Conservation (phyloP, 2,888 invertebrate genomes). For the Ichneumon xanthorius region DNA sequence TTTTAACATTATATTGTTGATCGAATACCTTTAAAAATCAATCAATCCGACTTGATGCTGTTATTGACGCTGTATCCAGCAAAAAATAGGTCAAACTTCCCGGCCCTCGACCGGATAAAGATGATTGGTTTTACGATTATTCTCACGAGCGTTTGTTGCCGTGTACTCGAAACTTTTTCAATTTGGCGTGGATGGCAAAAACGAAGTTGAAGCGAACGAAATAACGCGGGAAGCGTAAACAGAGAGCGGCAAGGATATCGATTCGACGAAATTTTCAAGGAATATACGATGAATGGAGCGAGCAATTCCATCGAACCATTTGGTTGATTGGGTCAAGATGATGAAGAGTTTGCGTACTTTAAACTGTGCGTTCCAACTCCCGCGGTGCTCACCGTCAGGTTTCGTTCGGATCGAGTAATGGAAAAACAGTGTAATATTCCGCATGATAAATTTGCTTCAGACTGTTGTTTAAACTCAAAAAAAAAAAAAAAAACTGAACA, state of each 20-base stretch:
- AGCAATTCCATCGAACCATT: constrained; percentile 53
- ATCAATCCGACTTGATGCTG: not conserved
- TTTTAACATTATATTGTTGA: not conserved
- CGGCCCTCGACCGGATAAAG: not conserved
- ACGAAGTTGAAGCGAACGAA: constrained; percentile 13
- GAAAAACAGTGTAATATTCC: not conserved
- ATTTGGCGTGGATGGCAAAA: constrained; percentile 24
- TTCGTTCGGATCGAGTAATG: not conserved
- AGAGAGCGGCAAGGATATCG: constrained; percentile 18
- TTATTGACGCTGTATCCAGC: not conserved
- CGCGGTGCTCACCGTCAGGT: not conserved
- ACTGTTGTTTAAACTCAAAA: not conserved
- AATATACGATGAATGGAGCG: constrained; percentile 52
- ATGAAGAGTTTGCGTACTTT: constrained; percentile 44
- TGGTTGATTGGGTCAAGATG: constrained; percentile 58
- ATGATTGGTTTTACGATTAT: not conserved
- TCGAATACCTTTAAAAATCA: not conserved
- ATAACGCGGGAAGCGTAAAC: constrained; percentile 24
- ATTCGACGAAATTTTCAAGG: constrained; percentile 49
- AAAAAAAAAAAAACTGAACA: not conserved
- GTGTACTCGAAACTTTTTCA: constrained; percentile 43
- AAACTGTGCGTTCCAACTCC: not conserved
- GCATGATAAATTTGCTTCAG: not conserved
- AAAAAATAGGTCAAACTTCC: not conserved
- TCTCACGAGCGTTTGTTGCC: not conserved